Conservation (phyloP, 2,888 invertebrate genomes). For the Orchestes rusci region DNA sequence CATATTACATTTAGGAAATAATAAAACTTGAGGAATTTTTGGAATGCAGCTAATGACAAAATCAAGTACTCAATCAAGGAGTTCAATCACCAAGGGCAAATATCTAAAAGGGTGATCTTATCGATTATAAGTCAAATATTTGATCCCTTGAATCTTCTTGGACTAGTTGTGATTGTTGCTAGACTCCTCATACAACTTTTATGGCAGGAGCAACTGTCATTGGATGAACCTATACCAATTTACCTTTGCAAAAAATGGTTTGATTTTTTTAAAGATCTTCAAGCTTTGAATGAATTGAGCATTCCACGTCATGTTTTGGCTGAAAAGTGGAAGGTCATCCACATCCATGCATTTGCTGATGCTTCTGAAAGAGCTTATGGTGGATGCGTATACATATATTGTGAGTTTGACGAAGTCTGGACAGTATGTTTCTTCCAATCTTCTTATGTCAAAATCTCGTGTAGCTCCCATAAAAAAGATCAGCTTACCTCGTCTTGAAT, state of each 20-base stretch:
- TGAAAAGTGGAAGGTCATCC: conserved; percentile 2
- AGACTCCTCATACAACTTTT: neutral
- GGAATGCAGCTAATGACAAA: no score
- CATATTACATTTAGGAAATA: neutral
- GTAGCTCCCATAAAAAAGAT: conserved; percentile 5
- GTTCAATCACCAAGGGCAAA: no score
- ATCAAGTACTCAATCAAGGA: no score
- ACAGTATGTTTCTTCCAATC: conserved; percentile 5
- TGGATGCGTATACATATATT: conserved; percentile 3
- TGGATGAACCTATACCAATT: neutral
- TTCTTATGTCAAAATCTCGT: conserved; percentile 1
- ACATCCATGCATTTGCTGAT: conserved; percentile 7
- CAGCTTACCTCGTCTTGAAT: conserved; percentile 2
- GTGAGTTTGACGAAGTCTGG: conserved; percentile 2
- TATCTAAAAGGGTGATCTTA: neutral
- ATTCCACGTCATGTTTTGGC: conserved; percentile 1
- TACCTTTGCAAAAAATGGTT: neutral
- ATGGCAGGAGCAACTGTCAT: neutral
- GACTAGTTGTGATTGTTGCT: neutral
- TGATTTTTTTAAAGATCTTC: conserved; percentile 2
- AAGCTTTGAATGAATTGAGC: neutral
- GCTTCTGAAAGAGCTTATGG: conserved; percentile 6
- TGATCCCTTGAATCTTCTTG: neutral
- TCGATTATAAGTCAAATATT: neutral
- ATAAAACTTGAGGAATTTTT: no score